Conservation (phyloP, 2,888 invertebrate genomes). For the Drosophila colorata region DNA sequence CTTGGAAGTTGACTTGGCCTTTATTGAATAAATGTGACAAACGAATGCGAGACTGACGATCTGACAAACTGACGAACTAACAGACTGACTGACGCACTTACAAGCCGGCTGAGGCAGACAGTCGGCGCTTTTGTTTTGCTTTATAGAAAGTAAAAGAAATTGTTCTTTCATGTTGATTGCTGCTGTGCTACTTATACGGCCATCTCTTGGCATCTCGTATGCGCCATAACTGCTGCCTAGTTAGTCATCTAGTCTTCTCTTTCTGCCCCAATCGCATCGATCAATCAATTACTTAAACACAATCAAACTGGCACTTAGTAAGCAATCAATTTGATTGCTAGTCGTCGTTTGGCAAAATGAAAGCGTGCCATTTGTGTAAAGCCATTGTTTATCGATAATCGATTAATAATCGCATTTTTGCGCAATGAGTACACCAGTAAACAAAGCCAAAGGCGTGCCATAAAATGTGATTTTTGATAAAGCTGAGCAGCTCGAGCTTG, state of each 20-base stretch:
- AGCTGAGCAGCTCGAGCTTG: conserved; percentile 1
- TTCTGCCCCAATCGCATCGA: conserved; percentile 42
- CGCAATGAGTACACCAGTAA: conserved; percentile 50
- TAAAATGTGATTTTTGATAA: conserved; percentile 26
- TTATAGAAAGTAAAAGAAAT: conserved; percentile 80
- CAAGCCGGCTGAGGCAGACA: conserved; percentile 27
- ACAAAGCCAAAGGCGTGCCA: conserved; percentile 49
- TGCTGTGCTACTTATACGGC: conserved; percentile 60
- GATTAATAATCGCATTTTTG: conserved; percentile 60
- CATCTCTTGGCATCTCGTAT: conserved; percentile 21
- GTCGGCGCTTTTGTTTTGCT: conserved; percentile 58
- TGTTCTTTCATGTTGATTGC: conserved; percentile 66
- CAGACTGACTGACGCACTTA: conserved; percentile 29
- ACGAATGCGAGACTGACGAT: conserved; percentile 66
- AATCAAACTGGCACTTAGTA: conserved; percentile 47
- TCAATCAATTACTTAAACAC: conserved; percentile 70
- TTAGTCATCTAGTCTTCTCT: conserved; percentile 14
- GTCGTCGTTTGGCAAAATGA: conserved; percentile 57
- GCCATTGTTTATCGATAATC: conserved; percentile 41
- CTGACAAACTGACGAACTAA: conserved; percentile 39
- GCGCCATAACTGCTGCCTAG: conserved; percentile 20
- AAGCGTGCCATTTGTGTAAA: conserved; percentile 65
- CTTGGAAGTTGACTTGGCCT: conserved; percentile 67
- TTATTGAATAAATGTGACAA: conserved; percentile 80
- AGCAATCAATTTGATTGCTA: conserved; percentile 50